phyloP scores from a whole-genome alignment of 2,113 vertebrate genomes.

The Polypterus senegalus region DNA sequence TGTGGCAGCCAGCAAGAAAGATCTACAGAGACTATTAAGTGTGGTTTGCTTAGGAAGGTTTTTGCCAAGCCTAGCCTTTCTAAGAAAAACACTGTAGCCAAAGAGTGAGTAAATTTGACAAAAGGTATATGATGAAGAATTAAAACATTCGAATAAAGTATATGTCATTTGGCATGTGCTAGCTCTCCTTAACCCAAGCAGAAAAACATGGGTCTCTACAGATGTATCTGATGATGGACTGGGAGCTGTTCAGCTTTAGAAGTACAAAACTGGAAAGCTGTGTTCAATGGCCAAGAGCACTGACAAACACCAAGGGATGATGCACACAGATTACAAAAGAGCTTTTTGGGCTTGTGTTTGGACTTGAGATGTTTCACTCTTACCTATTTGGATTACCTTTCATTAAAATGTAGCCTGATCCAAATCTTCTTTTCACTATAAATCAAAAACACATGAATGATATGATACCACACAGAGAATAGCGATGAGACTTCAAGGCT shows the following conservation, averaged over 20 bases:
- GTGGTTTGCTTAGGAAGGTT: not conserved
- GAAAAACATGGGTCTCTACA: not conserved
- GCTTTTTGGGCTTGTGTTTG: not conserved
- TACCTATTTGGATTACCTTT: not conserved
- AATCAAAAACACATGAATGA: not conserved
- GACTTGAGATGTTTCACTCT: not conserved
- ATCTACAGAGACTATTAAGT: not conserved
- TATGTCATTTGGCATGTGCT: not conserved
- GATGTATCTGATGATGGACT: not conserved
- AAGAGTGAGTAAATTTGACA: not conserved
- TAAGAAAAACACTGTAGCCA: not conserved
- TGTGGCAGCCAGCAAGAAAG: not conserved
- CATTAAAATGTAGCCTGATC: not conserved
- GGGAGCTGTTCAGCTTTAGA: not conserved
- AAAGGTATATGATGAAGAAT: not conserved
- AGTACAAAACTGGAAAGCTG: not conserved
- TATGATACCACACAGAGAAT: not conserved
- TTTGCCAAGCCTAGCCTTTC: not conserved
- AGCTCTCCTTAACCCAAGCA: not conserved
- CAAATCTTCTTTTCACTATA: not conserved
- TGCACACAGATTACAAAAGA: not conserved
- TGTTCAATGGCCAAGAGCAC: not conserved
- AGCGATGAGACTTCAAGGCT: not conserved
- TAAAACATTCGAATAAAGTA: not conserved
- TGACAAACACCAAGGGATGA: not conserved